Evolutionary conservation across 1,140 invertebrate genomes (phyloP), one percentile per base, ranked within the genome.

Genomic region (Ditylenchus dipsaci): DNA sequence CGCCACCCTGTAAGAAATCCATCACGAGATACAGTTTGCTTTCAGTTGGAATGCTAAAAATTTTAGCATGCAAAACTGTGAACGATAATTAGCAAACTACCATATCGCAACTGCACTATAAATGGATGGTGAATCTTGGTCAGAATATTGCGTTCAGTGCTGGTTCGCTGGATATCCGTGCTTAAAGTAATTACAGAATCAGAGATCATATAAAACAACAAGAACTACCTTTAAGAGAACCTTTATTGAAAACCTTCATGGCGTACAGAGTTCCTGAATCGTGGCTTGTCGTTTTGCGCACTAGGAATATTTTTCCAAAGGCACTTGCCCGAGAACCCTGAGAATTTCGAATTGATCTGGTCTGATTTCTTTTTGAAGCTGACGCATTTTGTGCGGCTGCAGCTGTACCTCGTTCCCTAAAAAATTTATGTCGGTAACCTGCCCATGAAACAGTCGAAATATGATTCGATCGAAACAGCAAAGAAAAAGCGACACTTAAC

Each of bases 171-270:
- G 81, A 95, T 88, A 84, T 99, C 95, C 94, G 88, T 49, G 98
- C 90, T 91, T 80, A 57, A 87, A 86, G 59, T 5, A 38, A 38
- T 5, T 11, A 38, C 11, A 11, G 3, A 38, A 38, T n/a, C n/a
- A 38, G 11, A 38, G 11, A 5, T 38, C 33, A 5, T 38, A 11
- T 11, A 38, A 38, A 38, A 38, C 11, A 38, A 27, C 11, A 60
- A 43, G 42, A 23, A 5, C 71, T 85, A 90, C 90, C 91, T 90
- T 97, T 97, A 19, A 99, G 85, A 21, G 95, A 97, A 33, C 95
- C 95, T 86, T 99, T 99, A 84, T 92, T 95, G 47, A 99, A 86
- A 53, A 96, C 93, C 87, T 99, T 99, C 95, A 99, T 99, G 9
- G 95, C 95, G 86, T 98, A 99, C 17, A 98, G 84, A 27, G 91